Evolutionary conservation across 1,140 invertebrate species (phyloP), one percentile per base, ranked within the genome.

Genomic region (Aphelenchoides besseyi): DNA sequence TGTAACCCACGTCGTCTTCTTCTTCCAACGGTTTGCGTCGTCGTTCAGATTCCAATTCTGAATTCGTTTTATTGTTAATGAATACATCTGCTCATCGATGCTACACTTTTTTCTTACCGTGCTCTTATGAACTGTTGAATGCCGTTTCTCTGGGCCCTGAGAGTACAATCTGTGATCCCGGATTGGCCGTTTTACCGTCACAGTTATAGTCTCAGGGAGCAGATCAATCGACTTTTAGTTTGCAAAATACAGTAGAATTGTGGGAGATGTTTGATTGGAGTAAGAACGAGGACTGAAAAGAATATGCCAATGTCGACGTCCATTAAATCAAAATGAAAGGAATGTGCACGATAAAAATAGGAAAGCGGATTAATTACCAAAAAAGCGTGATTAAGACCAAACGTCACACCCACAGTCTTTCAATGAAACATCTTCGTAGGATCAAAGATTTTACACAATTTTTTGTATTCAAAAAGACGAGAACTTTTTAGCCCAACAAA

Each of bases 141-240:
- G 23, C 16, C 35, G 57, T 29, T 23, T 52, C 28, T 67, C 63
- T 79, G 77, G 29, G 55, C 59, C 76, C 74, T 33, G 78, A 79
- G 74, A 75, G 37, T 73, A 75, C 33, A 79, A 32, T 57, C 74
- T 75, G 74, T 75, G 74, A 75, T 30, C 68, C 48, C 28, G 57
- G 54, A 63, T 29, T 75, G 18, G 26, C 30, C n/a, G 35, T 37
- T 72, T 52, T 35, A 36, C 29, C 35, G 71, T 74, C 72, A 74
- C 72, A 74, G 72, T 74, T 66, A 48, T 48, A 74, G 72, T 74
- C 72, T 74, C 72, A 74, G 72, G 72, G 72, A 74, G 57, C 72
- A 71, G 37, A n/a, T 48, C 41, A 23, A 23, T 48, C 41, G 41
- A 16, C 41, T 48, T 48, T 48, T 48, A 48, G 41, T 48, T 48